Percentiles rank a stretch among this genome's conserved stretches.
These are phyloP conservation scores for Pluvianellus socialis DNA, from an alignment of 2,113 vertebrate genomes.

Conservation along the genomic window DNA sequence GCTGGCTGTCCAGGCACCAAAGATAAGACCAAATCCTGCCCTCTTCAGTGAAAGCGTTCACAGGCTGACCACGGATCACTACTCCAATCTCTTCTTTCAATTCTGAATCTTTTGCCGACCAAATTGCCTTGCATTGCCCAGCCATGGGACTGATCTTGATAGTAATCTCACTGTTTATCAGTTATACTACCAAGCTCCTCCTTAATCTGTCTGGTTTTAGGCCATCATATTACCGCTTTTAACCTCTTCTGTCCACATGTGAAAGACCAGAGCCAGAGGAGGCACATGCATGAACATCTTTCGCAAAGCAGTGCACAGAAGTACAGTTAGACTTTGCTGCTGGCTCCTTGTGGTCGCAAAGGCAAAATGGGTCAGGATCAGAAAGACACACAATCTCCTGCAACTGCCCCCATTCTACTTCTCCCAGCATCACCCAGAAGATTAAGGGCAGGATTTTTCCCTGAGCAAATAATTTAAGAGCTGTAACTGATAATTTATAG, in stretches of 20 bases:
- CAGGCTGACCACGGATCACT: neutral
- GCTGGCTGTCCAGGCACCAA: neutral
- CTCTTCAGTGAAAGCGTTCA: neutral
- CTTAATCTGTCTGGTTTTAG: neutral
- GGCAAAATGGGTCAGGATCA: neutral
- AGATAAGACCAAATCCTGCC: neutral
- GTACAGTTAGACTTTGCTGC: neutral
- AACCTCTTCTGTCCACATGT: neutral
- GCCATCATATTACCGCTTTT: neutral
- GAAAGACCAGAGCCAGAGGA: neutral
- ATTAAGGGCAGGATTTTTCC: neutral
- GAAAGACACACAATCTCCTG: neutral
- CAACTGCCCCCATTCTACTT: neutral
- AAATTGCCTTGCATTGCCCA: neutral
- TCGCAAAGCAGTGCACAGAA: neutral
- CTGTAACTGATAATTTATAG: neutral
- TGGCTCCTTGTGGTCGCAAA: fast-evolving
- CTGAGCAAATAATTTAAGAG: neutral
- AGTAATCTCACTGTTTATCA: neutral
- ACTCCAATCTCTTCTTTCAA: neutral
- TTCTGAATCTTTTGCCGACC: neutral
- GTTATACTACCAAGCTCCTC: neutral
- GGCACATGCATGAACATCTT: neutral
- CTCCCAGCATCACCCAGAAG: neutral
- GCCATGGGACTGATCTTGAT: neutral